Evolutionary conservation across 2,113 vertebrate species (phyloP), one percentile per base, ranked within the genome.

Genomic region (Notothenia rossii): DNA sequence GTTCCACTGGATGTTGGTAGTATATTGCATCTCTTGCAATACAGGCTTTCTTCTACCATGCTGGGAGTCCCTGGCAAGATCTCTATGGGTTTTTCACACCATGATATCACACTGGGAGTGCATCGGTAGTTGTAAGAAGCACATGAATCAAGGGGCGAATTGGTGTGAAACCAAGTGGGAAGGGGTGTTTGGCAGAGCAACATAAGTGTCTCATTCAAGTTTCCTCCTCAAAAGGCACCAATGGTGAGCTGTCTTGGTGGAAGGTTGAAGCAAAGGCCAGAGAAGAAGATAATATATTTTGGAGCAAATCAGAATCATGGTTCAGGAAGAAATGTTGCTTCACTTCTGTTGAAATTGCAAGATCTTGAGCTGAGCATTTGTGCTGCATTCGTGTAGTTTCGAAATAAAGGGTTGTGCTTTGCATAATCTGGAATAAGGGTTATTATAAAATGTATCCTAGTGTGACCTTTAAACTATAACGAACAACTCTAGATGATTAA

Each of bases 111-210:
- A 25, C 25, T 43, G 36, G 56, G n/a, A 25, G 20, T 12, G 54
- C 20, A 22, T 25, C 20, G 22, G 54, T 56, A 20, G 48, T 2
- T 36, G 61, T 10, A n/a, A 25, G 55, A 72, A 25, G 66, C 25
- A 58, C 55, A 61, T 60, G 20, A 60, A 60, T 67, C 17, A 33
- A 53, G 40, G 61, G 66, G 50, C 40, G 62, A 54, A 48, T 22
- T 72, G 17, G 25, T 67, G 55, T 43, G 55, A 77, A 62, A 54
- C 74, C 55, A 72, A 29, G 10, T 22, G 70, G 46, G 11, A 55
- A 60, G 8, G 5, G 12, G 15, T 81, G 51, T 51, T 29, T 5
- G 20, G 45, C 10, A 5, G 29, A 13, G 29, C 22, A n/a, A n/a
- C 49, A 2, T 29, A 45, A 62, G 36, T 10, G 29, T 6, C 7